These are phyloP conservation scores for Papilio helenus DNA, from an alignment of 1,140 invertebrate genomes.

Conservation along the genomic window DNA sequence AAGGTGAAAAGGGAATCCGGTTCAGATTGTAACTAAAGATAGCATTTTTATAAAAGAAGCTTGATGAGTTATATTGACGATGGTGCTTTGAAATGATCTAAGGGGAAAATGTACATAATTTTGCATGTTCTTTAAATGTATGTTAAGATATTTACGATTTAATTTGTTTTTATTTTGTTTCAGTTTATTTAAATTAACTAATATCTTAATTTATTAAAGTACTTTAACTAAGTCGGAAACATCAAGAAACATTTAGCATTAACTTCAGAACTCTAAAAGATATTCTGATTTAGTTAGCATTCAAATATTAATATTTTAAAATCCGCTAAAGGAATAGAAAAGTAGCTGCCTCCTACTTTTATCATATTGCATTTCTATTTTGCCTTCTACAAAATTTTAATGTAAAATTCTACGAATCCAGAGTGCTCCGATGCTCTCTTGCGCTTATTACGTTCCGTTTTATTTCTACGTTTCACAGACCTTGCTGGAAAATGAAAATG, in stretches of 20 bases:
- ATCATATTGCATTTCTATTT: constrained; percentile 4
- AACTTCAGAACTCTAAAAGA: neutral
- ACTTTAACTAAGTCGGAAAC: neutral
- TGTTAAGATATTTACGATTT: neutral
- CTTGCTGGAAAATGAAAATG: neutral
- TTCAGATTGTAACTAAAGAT: constrained; percentile 29
- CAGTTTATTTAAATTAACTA: neutral
- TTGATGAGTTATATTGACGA: neutral
- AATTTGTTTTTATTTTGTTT: neutral
- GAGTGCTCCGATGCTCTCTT: neutral
- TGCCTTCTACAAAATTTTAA: neutral
- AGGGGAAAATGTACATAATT: neutral
- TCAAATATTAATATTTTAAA: neutral
- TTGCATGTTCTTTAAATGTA: neutral
- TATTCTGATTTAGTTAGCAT: neutral
- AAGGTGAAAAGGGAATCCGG: constrained; percentile 22
- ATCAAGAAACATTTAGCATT: too few relatives aligned
- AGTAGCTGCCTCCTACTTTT: neutral
- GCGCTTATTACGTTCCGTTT: neutral
- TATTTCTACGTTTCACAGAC: neutral
- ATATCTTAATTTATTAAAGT: neutral
- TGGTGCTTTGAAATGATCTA: neutral
- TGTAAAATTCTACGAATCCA: constrained; percentile 11
- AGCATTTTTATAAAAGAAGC: constrained; percentile 26
- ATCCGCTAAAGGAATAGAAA: neutral